Percentiles rank a stretch among this genome's conserved stretches.
Conservation (phyloP, 1,140 invertebrate genomes). For the Neodiprion lecontei region DNA sequence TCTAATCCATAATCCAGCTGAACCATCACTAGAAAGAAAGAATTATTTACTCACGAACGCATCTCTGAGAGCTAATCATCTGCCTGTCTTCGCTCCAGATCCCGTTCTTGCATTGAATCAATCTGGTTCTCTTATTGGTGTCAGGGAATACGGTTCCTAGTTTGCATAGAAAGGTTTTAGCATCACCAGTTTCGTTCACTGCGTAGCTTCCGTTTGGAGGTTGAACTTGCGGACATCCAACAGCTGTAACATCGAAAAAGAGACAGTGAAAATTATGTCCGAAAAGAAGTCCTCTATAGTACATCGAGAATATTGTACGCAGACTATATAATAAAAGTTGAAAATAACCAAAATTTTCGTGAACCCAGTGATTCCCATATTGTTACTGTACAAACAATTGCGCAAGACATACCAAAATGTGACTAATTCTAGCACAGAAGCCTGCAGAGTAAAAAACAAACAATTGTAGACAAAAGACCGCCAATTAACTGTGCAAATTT, state of each 20-base stretch:
- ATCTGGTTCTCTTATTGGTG: conserved; percentile 44
- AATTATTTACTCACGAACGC: conserved; percentile 43
- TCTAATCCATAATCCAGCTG: neutral
- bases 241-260: conserved; percentile 34
- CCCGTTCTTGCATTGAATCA: conserved; percentile 48
- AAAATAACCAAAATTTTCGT: no score
- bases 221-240: conserved; percentile 49
- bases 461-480: no score
- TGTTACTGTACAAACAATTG: neutral
- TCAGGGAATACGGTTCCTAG: conserved; percentile 52
- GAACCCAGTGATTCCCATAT: no score
- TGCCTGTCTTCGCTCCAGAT: conserved; percentile 49
- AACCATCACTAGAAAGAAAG: neutral
- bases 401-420: neutral
- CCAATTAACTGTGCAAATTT: no score
- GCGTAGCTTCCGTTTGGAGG: conserved; percentile 52
- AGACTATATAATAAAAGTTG: no score
- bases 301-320: no score
- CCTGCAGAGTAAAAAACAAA: no score
- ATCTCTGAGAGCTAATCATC: conserved; percentile 44
- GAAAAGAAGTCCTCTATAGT: no score
- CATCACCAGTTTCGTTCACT: conserved; percentile 47
- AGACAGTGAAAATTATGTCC: neutral
- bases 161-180: conserved; percentile 51
- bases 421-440: no score